These are phyloP conservation scores for Orestias chungarensis DNA, from an alignment of 2,797 vertebrate genomes.

Conservation along the genomic window DNA sequence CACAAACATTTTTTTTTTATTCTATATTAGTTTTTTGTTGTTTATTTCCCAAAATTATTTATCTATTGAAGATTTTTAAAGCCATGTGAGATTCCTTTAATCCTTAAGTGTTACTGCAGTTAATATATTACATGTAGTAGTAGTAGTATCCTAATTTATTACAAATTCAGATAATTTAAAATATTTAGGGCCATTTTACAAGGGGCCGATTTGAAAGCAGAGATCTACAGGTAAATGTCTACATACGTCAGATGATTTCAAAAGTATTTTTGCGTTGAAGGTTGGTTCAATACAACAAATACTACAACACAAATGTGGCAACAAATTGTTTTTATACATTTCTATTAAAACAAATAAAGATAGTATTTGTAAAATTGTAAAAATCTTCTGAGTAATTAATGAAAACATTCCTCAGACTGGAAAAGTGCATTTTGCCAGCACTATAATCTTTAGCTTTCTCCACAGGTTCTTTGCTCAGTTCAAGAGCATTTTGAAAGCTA, in stretches of 20 bases:
- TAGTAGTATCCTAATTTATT: not conserved
- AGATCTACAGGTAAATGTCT: not conserved
- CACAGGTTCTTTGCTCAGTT: not conserved
- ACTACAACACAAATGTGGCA: not conserved
- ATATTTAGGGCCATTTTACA: not conserved
- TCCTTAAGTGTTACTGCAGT: not conserved
- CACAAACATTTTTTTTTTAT: constrained; percentile 41
- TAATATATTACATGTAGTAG: not conserved
- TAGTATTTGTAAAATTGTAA: not conserved
- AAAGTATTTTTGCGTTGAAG: too few species aligned
- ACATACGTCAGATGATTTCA: not conserved
- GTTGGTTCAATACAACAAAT: not conserved
- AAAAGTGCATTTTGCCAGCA: not conserved
- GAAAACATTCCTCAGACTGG: not conserved
- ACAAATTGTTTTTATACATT: not conserved
- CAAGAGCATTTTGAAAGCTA: not conserved
- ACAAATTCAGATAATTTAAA: not conserved
- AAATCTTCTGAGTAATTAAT: not conserved
- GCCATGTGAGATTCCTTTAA: not conserved
- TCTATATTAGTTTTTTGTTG: not conserved
- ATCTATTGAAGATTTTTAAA: too few species aligned
- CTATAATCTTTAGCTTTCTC: not conserved
- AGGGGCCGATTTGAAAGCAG: not conserved
- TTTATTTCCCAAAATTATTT: not conserved
- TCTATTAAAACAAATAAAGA: not conserved